Conservation (phyloP, 2,797 vertebrate genomes). For the Ateles fusciceps region DNA sequence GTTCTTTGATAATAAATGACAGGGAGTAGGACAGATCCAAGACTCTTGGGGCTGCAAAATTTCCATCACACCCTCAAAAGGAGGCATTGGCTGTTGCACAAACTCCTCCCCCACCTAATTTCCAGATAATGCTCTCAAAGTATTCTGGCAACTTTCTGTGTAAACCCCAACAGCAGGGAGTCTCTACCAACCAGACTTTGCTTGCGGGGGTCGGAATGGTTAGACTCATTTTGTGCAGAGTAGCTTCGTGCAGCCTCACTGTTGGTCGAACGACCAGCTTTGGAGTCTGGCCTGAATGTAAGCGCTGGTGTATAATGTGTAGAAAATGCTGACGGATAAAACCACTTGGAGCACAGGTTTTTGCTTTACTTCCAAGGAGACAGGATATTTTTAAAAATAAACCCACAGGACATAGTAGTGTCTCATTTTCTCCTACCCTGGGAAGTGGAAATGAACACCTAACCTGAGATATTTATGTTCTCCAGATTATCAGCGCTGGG, state of each 20-base stretch:
- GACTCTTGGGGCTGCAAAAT: not conserved
- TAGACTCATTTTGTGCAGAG: not conserved
- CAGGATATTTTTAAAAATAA: not conserved
- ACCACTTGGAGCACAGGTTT: not conserved
- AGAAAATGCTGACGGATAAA: not conserved
- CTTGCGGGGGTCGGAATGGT: not conserved
- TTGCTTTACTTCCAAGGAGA: not conserved
- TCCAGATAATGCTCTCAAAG: not conserved
- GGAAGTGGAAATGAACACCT: not conserved
- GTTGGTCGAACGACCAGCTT: not conserved
- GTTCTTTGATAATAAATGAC: not conserved
- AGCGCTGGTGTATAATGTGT: not conserved
- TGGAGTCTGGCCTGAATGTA: not conserved
- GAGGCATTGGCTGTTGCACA: not conserved
- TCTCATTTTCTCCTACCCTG: not conserved
- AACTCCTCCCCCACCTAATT: not conserved
- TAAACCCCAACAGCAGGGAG: not conserved
- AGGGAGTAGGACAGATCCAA: not conserved
- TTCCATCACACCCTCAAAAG: not conserved
- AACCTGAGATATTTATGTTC: not conserved
- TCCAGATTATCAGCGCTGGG: not conserved
- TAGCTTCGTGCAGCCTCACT: not conserved
- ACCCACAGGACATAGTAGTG: fast-evolving
- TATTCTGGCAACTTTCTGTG: not conserved
- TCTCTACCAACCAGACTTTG: not conserved